phyloP scores from a whole-genome alignment of 2,113 vertebrate species.

The Platycercus adscitus region DNA sequence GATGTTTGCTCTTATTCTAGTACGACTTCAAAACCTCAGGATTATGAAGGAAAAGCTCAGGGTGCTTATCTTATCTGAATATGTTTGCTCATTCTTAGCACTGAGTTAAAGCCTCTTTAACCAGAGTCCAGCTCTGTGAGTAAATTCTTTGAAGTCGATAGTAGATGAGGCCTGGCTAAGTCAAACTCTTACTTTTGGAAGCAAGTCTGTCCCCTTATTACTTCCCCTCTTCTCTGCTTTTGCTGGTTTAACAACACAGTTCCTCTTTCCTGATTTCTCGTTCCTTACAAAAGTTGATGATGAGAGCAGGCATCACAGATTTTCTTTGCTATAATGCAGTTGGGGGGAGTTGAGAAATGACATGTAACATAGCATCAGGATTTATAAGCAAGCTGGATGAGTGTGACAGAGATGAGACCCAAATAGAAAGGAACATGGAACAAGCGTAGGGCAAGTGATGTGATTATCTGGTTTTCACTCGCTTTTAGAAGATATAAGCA shows the following conservation, averaged over 20 bases:
- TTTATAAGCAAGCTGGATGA: not conserved
- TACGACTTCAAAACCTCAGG: not conserved
- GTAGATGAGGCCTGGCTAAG: not conserved
- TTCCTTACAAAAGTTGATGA: not conserved
- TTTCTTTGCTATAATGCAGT: not conserved
- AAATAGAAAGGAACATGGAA: not conserved
- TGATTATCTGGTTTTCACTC: not conserved
- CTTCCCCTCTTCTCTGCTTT: not conserved
- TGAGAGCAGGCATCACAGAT: not conserved
- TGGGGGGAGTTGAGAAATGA: not conserved
- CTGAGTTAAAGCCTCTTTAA: not conserved
- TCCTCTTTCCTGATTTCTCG: not conserved
- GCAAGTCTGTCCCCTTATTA: not conserved
- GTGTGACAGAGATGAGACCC: not conserved
- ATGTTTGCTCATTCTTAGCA: constrained; percentile 24
- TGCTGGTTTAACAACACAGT: not conserved
- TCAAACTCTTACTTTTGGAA: not conserved
- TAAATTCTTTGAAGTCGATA: not conserved
- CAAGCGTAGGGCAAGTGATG: fast-evolving
- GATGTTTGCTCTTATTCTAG: not conserved
- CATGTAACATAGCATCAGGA: not conserved
- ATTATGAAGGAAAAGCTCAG: not conserved
- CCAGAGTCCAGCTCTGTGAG: not conserved
- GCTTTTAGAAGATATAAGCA: not conserved
- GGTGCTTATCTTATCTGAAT: constrained; percentile 24